These are phyloP conservation scores for Chaenodraco wilsoni DNA, from an alignment of 2,797 vertebrate genomes.

Conservation along the genomic window DNA sequence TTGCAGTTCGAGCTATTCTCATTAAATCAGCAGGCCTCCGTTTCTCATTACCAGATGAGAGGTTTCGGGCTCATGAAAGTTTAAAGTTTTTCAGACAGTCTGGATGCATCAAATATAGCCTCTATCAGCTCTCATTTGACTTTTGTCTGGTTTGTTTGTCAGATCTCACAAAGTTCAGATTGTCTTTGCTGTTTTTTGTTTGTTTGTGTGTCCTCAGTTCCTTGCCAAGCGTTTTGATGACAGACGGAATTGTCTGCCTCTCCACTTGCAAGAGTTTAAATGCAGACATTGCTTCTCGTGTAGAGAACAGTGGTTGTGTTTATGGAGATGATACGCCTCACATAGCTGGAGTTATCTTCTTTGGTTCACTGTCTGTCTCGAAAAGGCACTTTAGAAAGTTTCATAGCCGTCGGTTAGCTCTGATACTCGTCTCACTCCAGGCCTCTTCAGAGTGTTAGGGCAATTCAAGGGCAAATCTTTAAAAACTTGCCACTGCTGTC, in stretches of 20 bases:
- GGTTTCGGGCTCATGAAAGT: conserved; percentile 33
- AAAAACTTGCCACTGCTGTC: conserved; percentile 50
- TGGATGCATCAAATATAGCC: conserved; percentile 5
- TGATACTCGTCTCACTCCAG: conserved; percentile 32
- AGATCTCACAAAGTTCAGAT: conserved; percentile 23
- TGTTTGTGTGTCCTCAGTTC: conserved; percentile 1
- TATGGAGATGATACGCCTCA: conserved; percentile 16
- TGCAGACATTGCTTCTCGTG: conserved; percentile 3
- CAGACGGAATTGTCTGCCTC: conserved; percentile 17
- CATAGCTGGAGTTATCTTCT: conserved; percentile 36
- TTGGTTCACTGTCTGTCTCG: conserved; percentile 31
- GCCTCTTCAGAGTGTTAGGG: conserved; percentile 54
- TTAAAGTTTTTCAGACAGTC: background rate
- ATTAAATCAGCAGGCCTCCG: conserved; percentile 23
- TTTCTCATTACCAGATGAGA: conserved; percentile 20
- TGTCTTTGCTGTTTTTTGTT: conserved; percentile 10
- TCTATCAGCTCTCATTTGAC: conserved; percentile 20
- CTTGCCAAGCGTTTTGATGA: conserved; percentile 29
- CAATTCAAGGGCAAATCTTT: conserved; percentile 47
- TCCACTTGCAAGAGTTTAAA: conserved; percentile 5
- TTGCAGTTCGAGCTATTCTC: conserved; percentile 10
- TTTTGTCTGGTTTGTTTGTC: conserved; percentile 20
- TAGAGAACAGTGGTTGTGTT: conserved; percentile 11
- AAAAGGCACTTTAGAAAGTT: conserved; percentile 45
- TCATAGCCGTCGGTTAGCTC: conserved; percentile 13